Percentiles rank a stretch among this genome's conserved stretches.
Conservation (phyloP, 2,888 invertebrate species). For the Koerneria pararmatus region DNA sequence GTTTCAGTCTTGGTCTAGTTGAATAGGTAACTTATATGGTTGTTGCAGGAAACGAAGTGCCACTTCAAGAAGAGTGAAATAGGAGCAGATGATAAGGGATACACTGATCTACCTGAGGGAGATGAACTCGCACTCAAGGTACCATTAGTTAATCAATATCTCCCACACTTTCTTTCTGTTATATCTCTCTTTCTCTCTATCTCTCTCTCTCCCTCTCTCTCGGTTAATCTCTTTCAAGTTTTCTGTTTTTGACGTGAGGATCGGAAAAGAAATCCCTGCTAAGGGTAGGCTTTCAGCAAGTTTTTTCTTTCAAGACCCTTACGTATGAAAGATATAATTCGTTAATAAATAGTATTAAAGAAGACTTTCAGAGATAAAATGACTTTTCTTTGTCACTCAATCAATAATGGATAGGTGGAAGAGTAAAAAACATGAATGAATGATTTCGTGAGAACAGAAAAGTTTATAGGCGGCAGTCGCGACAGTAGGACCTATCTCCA, state of each 20-base stretch:
- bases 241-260: too few species aligned
- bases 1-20: conserved; percentile 59
- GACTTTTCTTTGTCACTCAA: too few species aligned
- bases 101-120: conserved; percentile 57
- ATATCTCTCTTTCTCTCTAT: too few species aligned
- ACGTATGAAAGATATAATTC: too few species aligned
- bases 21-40: conserved; percentile 21
- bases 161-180: too few species aligned
- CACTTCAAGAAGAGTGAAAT: conserved; percentile 55
- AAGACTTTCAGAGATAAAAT: too few species aligned
- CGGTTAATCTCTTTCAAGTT: too few species aligned
- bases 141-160: neutral
- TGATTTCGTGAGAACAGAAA: neutral
- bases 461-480: conserved; percentile 47
- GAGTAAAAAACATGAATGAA: neutral
- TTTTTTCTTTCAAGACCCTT: too few species aligned
- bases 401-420: too few species aligned
- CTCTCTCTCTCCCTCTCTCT: too few species aligned
- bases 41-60: conserved; percentile 48
- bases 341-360: too few species aligned
- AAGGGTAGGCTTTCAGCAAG: too few species aligned
- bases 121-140: conserved; percentile 55
- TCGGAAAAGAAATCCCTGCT: neutral
- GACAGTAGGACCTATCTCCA: conserved; percentile 58
- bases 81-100: conserved; percentile 60